Conservation (phyloP, 2,888 invertebrate genomes). For the Sminthurinus aureus region DNA sequence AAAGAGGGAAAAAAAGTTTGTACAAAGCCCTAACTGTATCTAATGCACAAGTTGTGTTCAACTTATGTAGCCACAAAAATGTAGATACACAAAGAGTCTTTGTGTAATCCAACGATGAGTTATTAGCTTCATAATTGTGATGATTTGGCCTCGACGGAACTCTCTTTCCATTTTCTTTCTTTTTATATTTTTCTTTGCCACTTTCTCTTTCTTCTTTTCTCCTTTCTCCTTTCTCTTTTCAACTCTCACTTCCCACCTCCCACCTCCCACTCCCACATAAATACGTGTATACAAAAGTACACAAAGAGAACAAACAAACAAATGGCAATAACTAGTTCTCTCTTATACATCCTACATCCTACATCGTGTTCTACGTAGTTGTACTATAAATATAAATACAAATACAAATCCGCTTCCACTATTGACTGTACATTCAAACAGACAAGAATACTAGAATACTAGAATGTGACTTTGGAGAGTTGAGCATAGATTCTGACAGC, state of each 20-base stretch:
- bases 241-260: not conserved
- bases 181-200: conserved; percentile 27
- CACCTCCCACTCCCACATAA: not conserved
- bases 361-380: no score
- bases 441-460: no score
- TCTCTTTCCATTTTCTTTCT: conserved; percentile 20
- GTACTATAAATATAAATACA: no score
- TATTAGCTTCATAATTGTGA: conserved; percentile 45
- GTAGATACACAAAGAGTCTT: conserved; percentile 18
- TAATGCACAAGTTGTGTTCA: conserved; percentile 32
- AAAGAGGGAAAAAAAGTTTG: conserved; percentile 15
- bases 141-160: conserved; percentile 35
- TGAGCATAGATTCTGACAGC: no score
- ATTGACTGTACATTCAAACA: no score
- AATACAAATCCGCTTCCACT: no score
- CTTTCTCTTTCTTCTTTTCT: not conserved
- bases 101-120: conserved; percentile 43
- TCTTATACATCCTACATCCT: not conserved
- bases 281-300: no score
- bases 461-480: no score
- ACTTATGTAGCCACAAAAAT: conserved; percentile 27
- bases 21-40: conserved; percentile 9
- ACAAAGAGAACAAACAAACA: no score
- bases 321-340: not conserved
- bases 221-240: not conserved